phyloP scores from a whole-genome alignment of 1,140 invertebrate genomes.

The Drosophila tropicalis region DNA sequence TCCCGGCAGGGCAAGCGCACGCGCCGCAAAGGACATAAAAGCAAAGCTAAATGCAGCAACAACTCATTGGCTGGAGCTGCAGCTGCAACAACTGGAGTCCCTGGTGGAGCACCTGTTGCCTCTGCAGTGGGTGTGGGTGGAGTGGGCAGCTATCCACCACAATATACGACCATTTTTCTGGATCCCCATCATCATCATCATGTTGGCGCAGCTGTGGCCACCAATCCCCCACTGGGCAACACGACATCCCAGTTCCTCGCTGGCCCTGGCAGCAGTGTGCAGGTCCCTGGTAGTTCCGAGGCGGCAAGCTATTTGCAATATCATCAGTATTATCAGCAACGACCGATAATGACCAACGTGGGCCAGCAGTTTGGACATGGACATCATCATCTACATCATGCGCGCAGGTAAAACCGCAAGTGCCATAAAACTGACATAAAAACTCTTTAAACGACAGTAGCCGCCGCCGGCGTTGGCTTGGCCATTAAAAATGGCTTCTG shows the following conservation, averaged over 20 bases:
- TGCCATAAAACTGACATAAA: slow-evolving; percentile 30
- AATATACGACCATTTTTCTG: slow-evolving; percentile 71
- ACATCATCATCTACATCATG: slow-evolving; percentile 45
- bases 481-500: slow-evolving; percentile 45
- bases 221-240: slow-evolving; percentile 53
- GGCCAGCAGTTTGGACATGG: slow-evolving; percentile 39
- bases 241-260: slow-evolving; percentile 54
- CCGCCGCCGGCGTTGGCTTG: slow-evolving; percentile 17
- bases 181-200: slow-evolving; percentile 47
- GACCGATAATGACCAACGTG: slow-evolving; percentile 41
- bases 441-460: slow-evolving; percentile 22
- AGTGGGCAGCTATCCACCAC: slow-evolving; percentile 53
- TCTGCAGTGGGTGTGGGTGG: slow-evolving; percentile 8
- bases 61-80: slow-evolving; percentile 25
- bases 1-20: slow-evolving; percentile 62
- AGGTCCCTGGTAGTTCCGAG: slow-evolving; percentile 37
- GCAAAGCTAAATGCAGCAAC: slow-evolving; percentile 48
- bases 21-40: slow-evolving; percentile 60
- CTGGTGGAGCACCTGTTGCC: slow-evolving; percentile 45
- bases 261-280: slow-evolving; percentile 26
- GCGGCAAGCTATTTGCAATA: slow-evolving; percentile 59
- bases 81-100: not conserved
- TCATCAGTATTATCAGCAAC: slow-evolving; percentile 69
- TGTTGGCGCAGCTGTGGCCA: slow-evolving; percentile 20
- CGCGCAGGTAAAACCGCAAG: slow-evolving; percentile 50